Percentiles rank a stretch among this genome's conserved stretches.
These are phyloP conservation scores for Menura novaehollandiae DNA, from an alignment of 2,113 vertebrate genomes.

Conservation along the genomic window DNA sequence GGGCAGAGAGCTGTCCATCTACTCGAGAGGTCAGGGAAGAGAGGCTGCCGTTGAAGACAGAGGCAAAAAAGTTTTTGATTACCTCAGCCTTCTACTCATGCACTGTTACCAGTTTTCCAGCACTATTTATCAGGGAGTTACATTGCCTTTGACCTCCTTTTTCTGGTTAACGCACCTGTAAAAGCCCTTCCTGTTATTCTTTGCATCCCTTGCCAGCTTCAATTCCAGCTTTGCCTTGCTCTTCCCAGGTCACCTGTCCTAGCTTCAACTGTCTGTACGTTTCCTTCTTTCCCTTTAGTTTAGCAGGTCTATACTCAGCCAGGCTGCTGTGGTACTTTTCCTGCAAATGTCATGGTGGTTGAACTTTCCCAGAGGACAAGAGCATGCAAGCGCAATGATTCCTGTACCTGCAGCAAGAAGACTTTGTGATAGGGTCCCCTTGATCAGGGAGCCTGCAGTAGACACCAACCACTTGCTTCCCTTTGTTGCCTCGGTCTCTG, in stretches of 20 bases:
- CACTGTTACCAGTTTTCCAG: background rate
- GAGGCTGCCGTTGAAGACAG: background rate
- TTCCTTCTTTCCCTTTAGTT: background rate
- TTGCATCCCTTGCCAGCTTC: background rate
- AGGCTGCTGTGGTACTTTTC: background rate
- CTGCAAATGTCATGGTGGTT: background rate
- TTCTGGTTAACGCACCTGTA: rapidly evolving
- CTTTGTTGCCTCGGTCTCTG: background rate
- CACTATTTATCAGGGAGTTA: background rate
- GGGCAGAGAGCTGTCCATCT: background rate
- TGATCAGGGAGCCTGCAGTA: background rate
- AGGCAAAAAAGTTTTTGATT: background rate
- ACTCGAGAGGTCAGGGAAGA: background rate
- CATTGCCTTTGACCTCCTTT: background rate
- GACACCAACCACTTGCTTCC: background rate
- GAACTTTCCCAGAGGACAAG: background rate
- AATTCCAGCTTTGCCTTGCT: background rate
- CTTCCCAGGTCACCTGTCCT: background rate
- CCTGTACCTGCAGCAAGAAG: background rate
- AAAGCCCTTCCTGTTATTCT: background rate
- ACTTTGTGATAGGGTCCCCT: background rate
- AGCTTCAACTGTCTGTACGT: background rate
- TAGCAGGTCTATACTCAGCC: background rate
- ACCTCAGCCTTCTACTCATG: background rate
- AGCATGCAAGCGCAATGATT: background rate